Conservation (phyloP, 2,113 vertebrate genomes). For the Engystomops pustulosus region DNA sequence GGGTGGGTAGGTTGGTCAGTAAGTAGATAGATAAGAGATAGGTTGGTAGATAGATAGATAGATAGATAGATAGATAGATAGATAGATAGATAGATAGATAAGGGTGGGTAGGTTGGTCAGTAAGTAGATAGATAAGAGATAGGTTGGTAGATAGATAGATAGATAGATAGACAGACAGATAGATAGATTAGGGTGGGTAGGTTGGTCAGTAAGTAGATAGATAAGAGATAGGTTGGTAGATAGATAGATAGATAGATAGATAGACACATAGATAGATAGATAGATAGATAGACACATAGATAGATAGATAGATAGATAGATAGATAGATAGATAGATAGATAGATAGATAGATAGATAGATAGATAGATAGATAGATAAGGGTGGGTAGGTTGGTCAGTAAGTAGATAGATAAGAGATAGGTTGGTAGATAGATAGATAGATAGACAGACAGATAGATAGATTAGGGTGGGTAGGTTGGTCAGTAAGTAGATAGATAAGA, state of each 20-base stretch:
- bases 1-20: too few species aligned
- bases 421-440: not conserved
- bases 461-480: too few species aligned
- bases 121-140: not conserved
- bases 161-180: constrained; percentile 7
- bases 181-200: too few species aligned
- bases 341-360: not conserved
- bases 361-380: too few species aligned
- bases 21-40: not conserved
- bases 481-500: too few species aligned
- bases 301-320: not conserved
- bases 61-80: constrained; percentile 29
- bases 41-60: constrained; percentile 2
- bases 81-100: not conserved
- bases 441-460: constrained; percentile 6
- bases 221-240: not conserved
- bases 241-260: not conserved
- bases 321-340: constrained; percentile 31
- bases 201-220: too few species aligned
- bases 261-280: not conserved
- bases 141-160: not conserved
- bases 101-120: not conserved
- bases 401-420: not conserved
- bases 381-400: rapidly evolving
- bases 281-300: not conserved